Conservation (phyloP, 2,113 vertebrate genomes). For the Corynorhinus townsendii region DNA sequence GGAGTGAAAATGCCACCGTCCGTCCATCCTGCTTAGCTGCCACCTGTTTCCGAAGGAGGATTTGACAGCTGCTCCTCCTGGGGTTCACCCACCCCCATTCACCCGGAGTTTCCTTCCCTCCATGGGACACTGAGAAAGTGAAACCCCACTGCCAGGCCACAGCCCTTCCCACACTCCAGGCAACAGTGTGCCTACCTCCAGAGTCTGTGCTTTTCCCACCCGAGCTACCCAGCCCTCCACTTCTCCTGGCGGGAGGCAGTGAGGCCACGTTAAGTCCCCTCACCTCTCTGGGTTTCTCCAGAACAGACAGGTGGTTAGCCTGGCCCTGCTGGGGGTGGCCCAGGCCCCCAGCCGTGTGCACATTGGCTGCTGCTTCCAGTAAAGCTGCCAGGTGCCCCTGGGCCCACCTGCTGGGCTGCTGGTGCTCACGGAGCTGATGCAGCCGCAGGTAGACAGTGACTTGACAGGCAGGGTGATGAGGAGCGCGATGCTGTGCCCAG, state of each 20-base stretch:
- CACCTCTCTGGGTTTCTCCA: background rate
- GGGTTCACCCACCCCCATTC: background rate
- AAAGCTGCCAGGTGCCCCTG: background rate
- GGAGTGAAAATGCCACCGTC: background rate
- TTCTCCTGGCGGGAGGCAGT: background rate
- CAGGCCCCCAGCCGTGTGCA: background rate
- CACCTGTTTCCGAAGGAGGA: slow-evolving; percentile 5
- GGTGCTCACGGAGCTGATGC: background rate
- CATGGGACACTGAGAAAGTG: background rate
- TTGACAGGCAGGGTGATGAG: background rate
- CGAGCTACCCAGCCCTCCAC: background rate
- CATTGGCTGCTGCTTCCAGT: background rate
- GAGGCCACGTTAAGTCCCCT: background rate
- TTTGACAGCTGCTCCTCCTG: background rate
- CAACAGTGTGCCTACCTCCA: background rate
- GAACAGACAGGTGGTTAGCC: too few relatives aligned
- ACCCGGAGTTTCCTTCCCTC: background rate
- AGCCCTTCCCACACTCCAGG: background rate
- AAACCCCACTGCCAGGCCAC: background rate
- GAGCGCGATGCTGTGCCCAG: background rate
- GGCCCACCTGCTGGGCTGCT: background rate
- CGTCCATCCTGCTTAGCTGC: background rate
- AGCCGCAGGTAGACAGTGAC: background rate
- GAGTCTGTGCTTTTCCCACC: background rate
- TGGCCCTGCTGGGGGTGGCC: background rate